Evolutionary conservation across 1,140 invertebrate species (phyloP), one percentile per base, ranked within the genome.

Genomic region (Drosophila quadrilineata): DNA sequence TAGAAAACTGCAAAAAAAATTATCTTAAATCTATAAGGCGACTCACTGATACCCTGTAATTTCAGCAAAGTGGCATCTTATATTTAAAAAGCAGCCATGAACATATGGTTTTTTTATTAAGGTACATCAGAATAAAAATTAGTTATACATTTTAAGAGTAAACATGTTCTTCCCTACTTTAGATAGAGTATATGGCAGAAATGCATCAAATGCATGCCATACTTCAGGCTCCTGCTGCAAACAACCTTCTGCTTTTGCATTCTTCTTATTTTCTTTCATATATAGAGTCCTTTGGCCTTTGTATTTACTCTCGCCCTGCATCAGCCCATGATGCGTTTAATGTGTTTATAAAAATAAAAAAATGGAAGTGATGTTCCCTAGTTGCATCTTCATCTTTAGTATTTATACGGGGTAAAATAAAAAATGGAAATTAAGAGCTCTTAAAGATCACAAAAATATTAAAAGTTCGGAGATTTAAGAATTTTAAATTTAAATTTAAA

Each of bases 321-420:
- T 56, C 53, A 58, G 49, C 48, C 48, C 60, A 65, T 58, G 66
- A 59, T 65, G 70, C 17, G 70, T 53, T 65, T 54, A 59, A 65
- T 65, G 60, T 72, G 52, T 52, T 58, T 69, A 64, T 72, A 66
- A 50, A 59, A 70, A 64, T 72, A 66, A 50, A 59, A 70, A 72
- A 65, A 59, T 65, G 70, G 53, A 72, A 59, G 50, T 48, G 17
- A 6, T 48, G 50, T 10, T 26, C 21, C 38, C 40, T 40, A 33
- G 16, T 22, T 4, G n/a, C 49, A 10, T 19, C 35, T 50, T 33
- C 31, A 22, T 24, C 22, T 22, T 24, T n/a, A 1, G n/a, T 41
- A 46, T 45, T 10, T 60, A 6, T 36, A 38, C 24, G 24, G 21
- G 36, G 21, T 31, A 26, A 38, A 35, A 53, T 52, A 38, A 71